phyloP scores from a whole-genome alignment of 2,888 invertebrate genomes.

The Frankliniella fusca region DNA sequence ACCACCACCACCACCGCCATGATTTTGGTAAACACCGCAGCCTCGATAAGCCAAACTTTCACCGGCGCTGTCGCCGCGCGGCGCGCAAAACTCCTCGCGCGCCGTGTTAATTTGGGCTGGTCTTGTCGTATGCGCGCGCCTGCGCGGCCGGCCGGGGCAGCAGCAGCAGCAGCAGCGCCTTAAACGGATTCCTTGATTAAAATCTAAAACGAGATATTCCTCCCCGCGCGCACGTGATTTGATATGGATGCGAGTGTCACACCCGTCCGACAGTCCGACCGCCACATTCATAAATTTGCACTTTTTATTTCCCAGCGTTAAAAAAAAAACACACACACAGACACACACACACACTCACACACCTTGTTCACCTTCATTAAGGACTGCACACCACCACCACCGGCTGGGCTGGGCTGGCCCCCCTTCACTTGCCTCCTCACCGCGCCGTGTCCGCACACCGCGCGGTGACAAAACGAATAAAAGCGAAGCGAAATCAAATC shows the following conservation, averaged over 20 bases:
- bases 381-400: slow-evolving; percentile 7
- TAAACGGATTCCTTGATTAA: slow-evolving; percentile 25
- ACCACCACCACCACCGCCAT: too few species aligned
- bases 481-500: too few species aligned
- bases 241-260: slow-evolving; percentile 17
- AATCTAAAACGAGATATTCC: slow-evolving; percentile 9
- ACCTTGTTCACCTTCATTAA: slow-evolving; percentile 25
- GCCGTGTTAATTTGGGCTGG: neutral
- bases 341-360: neutral
- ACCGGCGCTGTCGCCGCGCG: neutral
- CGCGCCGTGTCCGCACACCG: too few species aligned
- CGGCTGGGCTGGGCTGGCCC: neutral
- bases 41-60: too few species aligned
- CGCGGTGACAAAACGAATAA: too few species aligned
- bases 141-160: neutral
- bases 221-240: neutral
- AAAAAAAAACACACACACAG: neutral
- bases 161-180: neutral
- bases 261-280: neutral
- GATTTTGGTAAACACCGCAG: too few species aligned
- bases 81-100: neutral
- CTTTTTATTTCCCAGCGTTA: slow-evolving; percentile 13
- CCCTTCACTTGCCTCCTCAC: neutral
- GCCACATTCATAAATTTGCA: slow-evolving; percentile 14
- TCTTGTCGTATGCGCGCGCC: neutral